Conservation (phyloP, 2,113 vertebrate species). For the Microcebus ravelobensis region DNA sequence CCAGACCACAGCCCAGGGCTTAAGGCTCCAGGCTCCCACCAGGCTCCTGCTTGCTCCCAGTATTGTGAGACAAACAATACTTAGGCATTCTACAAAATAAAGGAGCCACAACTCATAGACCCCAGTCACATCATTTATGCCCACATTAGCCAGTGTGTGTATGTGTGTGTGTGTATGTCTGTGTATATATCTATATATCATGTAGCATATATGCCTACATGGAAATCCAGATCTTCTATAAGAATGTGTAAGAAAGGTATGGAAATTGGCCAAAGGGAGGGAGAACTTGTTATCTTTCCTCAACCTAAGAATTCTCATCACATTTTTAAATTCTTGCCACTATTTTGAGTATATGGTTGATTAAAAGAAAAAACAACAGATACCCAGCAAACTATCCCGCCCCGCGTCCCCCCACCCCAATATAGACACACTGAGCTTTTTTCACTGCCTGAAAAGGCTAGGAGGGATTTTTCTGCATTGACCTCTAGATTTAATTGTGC, state of each 20-base stretch:
- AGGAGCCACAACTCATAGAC: constrained; percentile 50
- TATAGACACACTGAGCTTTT: constrained; percentile 35
- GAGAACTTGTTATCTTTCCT: constrained; percentile 15
- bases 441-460: constrained; percentile 3
- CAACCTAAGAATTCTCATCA: not conserved
- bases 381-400: not conserved
- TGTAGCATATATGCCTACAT: not conserved
- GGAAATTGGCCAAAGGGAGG: constrained; percentile 30
- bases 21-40: constrained; percentile 78
- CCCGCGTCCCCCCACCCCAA: not conserved
- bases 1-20: constrained; percentile 68
- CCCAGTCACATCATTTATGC: constrained; percentile 8
- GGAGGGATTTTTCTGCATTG: constrained; percentile 6
- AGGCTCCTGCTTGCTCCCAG: constrained; percentile 70
- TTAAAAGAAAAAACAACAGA: not conserved
- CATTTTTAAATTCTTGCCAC: constrained; percentile 39
- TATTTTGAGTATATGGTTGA: constrained; percentile 47
- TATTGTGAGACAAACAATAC: constrained; percentile 77
- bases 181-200: not conserved
- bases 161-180: not conserved
- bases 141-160: constrained; percentile 32
- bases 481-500: constrained; percentile 73
- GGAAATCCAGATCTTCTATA: constrained; percentile 43
- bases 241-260: constrained; percentile 19
- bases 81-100: constrained; percentile 67